Percentiles rank a stretch among this genome's conserved stretches.
Evolutionary conservation across 2,888 invertebrate genomes (phyloP).

Genomic region (Drosophila dives): DNA sequence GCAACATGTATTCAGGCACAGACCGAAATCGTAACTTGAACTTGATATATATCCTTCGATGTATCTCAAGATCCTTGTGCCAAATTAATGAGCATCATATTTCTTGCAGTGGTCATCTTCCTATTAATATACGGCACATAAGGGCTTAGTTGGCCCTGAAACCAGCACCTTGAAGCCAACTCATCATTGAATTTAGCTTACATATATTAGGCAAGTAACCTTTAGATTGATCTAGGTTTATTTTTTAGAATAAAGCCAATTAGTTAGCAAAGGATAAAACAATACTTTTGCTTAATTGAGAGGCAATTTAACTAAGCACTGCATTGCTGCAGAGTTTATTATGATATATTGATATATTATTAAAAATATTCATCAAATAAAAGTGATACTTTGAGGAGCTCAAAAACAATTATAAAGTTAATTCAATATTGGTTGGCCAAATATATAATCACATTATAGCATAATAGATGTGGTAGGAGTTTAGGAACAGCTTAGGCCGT

Average conservation of each 20-base stretch:
- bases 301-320: neutral
- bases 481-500: neutral
- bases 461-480: neutral
- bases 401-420: neutral
- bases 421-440: neutral
- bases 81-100: slow-evolving; percentile 71
- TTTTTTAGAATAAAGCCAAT: neutral
- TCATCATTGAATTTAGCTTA: neutral
- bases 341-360: no score
- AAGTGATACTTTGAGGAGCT: no score
- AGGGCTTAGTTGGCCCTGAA: slow-evolving; percentile 24
- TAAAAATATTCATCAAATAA: no score
- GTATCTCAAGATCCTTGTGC: slow-evolving; percentile 56
- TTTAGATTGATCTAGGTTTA: neutral
- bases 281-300: neutral
- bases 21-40: slow-evolving; percentile 44
- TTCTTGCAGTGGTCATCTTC: slow-evolving; percentile 40
- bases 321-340: neutral
- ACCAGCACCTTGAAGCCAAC: slow-evolving; percentile 14
- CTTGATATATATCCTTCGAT: slow-evolving; percentile 63
- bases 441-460: neutral
- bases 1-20: slow-evolving; percentile 52
- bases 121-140: slow-evolving; percentile 58
- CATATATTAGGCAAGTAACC: neutral
- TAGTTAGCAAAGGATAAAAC: neutral